A percentile compares a stretch with the other conserved stretches of the same genome.
Conservation (phyloP, 2,888 invertebrate species). For the Thumatha senex region DNA sequence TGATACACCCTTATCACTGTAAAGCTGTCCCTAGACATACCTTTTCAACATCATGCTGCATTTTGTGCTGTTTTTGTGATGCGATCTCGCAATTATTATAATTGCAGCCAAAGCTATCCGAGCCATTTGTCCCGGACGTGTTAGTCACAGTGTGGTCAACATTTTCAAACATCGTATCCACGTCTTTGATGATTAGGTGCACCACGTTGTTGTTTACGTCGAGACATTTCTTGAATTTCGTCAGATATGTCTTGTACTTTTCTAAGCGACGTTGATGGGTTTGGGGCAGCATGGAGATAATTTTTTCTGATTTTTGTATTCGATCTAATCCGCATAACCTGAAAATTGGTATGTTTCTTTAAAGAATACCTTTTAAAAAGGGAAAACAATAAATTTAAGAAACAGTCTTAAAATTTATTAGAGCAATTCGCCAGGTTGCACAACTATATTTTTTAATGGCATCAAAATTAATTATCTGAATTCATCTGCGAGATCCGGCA, state of each 20-base stretch:
- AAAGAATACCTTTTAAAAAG: too few relatives aligned
- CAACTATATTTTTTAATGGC: too few relatives aligned
- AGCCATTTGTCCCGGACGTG: constrained; percentile 53
- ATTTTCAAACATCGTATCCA: constrained; percentile 93
- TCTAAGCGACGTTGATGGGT: constrained; percentile 90
- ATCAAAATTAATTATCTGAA: too few relatives aligned
- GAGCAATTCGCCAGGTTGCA: too few relatives aligned
- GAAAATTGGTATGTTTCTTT: constrained; percentile 33
- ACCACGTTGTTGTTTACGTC: constrained; percentile 88
- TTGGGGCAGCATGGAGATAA: constrained; percentile 87
- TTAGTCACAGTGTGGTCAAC: constrained; percentile 68
- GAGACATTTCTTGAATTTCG: constrained; percentile 89
- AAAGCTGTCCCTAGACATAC: constrained; percentile 39
- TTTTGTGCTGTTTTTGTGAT: constrained; percentile 71
- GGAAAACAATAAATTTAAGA: too few relatives aligned
- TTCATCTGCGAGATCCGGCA: too few relatives aligned
- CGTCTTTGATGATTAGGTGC: constrained; percentile 89
- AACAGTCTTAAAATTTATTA: too few relatives aligned
- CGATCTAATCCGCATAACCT: constrained; percentile 90
- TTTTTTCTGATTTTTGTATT: constrained; percentile 90
- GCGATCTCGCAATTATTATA: constrained; percentile 70
- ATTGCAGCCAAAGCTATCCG: constrained; percentile 67
- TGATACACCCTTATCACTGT: too few relatives aligned
- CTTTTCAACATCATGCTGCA: constrained; percentile 80
- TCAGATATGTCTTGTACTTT: constrained; percentile 90